Evolutionary conservation across 2,888 invertebrate genomes (phyloP).

Genomic region (Caenorhabditis imperialis): DNA sequence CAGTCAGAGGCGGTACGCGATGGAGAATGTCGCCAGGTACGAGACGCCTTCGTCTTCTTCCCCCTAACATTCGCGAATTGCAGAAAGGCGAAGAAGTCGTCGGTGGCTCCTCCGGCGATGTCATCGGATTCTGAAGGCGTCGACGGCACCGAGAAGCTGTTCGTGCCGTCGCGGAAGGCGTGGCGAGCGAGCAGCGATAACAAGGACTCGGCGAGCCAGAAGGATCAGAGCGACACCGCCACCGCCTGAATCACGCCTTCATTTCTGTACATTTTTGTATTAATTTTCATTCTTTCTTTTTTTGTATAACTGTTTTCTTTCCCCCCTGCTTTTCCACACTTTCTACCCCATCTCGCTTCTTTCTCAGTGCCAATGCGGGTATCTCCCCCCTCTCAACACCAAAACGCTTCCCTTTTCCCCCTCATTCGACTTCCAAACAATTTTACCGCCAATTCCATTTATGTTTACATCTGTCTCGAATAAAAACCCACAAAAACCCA

Average conservation of each 20-base stretch:
- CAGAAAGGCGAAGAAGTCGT: constrained; percentile 25
- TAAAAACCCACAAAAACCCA: neutral
- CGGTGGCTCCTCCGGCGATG: constrained; percentile 23
- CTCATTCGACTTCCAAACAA: no score
- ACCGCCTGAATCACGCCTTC: constrained; percentile 20
- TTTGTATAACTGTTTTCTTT: constrained; percentile 20
- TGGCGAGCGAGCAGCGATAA: constrained; percentile 67
- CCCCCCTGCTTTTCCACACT: neutral
- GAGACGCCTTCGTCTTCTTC: constrained; percentile 3
- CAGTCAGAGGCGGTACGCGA: constrained; percentile 22
- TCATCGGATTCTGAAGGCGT: constrained; percentile 69
- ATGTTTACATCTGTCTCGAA: no score
- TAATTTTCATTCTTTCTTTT: constrained; percentile 5
- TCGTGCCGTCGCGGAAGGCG: constrained; percentile 66
- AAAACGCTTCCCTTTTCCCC: no score
- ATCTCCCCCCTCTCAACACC: no score
- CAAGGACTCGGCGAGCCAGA: constrained; percentile 48
- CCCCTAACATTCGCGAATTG: neutral
- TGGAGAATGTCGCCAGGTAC: constrained; percentile 1
- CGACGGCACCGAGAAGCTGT: constrained; percentile 69
- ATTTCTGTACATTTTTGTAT: neutral
- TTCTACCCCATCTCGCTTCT: no score
- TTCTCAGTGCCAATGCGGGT: no score
- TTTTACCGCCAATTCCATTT: no score
- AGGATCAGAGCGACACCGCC: constrained; percentile 18